Base-by-base conservation (phyloP, 2,888 invertebrate species). In the Cryptus viduatorius region DNA sequence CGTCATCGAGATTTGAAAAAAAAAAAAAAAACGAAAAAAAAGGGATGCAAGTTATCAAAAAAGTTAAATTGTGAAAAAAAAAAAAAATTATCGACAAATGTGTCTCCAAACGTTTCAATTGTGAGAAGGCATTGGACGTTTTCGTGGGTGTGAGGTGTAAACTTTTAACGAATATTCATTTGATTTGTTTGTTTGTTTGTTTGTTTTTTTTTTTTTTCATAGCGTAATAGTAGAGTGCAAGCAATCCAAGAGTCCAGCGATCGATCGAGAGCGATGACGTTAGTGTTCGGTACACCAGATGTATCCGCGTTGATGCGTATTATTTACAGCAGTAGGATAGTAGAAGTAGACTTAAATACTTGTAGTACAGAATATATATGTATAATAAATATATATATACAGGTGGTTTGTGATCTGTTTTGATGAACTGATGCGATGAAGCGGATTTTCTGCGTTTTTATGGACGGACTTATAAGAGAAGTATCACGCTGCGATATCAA, bases 221-320 rank as follows among this genome's bases (percentile, higher is more conserved):
- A 88, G 89, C 89, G 84, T 87, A 83, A 90, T 88, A 90, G 90
- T 91, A 92, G 89, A 91, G 92, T 92, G 91, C 91, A 93, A 93
- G 93, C 93, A 92, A 90, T 93, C 91, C 91, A 92, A 93, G 90
- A 93, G 90, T 93, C 92, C 93, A 93, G 92, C 91, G 91, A 92
- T 92, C 92, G 91, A 92, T 92, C 91, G 92, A 92, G 92, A 92
- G 92, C 91, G 91, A 92, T 93, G 92, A 91, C 92, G 92, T 93
- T 93, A 93, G 92, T 93, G 90, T 91, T 92, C 91, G 91, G 91
- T 91, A 91, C 91, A 93, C 93, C 93, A 92, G 90, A 92, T 92
- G 91, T 89, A 89, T 91, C 90, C 90, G 90, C 91, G 91, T 91
- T 91, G 92, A 93, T 93, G 93, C 92, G 88, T 91, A 92, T 93